Percentiles rank a stretch among this genome's conserved stretches.
These are phyloP conservation scores for Micrasema longulum DNA, from an alignment of 1,140 invertebrate species.

Conservation along the genomic window DNA sequence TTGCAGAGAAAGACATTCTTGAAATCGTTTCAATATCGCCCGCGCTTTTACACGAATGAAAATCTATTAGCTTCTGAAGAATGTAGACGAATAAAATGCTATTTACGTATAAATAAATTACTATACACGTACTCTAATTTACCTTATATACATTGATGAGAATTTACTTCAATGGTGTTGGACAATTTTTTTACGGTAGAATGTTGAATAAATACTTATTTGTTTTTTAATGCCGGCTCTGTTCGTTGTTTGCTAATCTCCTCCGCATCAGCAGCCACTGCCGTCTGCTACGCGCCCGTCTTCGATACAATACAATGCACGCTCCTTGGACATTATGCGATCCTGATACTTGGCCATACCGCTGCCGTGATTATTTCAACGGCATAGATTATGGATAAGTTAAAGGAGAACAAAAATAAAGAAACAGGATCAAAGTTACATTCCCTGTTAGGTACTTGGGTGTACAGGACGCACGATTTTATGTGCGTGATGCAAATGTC, in stretches of 20 bases:
- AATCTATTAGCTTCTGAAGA: no score
- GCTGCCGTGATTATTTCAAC: slow-evolving; percentile 43
- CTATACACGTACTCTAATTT: no score
- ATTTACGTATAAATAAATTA: no score
- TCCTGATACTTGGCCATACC: slow-evolving; percentile 44
- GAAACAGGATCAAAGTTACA: slow-evolving; percentile 6
- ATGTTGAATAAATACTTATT: no score
- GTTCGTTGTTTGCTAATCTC: slow-evolving; percentile 38
- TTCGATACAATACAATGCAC: slow-evolving; percentile 50
- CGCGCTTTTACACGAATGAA: not conserved
- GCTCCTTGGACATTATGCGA: slow-evolving; percentile 53
- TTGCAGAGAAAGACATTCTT: slow-evolving; percentile 11
- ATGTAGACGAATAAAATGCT: no score
- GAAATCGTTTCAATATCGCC: slow-evolving; percentile 13
- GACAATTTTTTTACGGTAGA: no score
- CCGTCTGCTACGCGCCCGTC: slow-evolving; percentile 42
- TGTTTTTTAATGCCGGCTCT: slow-evolving; percentile 33
- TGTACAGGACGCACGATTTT: slow-evolving; percentile 27
- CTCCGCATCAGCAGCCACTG: slow-evolving; percentile 49
- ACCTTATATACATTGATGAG: no score
- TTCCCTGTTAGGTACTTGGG: not conserved
- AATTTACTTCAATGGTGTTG: no score
- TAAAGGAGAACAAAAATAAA: slow-evolving; percentile 44
- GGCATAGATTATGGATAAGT: slow-evolving; percentile 48
- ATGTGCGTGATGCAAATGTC: slow-evolving; percentile 35